Percentiles rank a stretch among this genome's conserved stretches.
phyloP scores from a whole-genome alignment of 2,888 invertebrate species.

The Villa cingulata region DNA sequence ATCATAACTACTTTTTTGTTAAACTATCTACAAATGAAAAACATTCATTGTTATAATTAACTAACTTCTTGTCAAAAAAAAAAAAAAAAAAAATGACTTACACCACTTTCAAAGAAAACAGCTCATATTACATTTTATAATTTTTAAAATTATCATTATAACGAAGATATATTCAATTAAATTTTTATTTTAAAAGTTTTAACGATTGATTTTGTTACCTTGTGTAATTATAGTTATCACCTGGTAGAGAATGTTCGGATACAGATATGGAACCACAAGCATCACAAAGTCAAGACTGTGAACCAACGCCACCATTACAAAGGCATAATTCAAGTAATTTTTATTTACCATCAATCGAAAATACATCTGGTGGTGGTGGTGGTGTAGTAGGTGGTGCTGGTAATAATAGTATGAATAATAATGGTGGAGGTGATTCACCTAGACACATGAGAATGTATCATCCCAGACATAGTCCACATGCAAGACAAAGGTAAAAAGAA shows the following conservation, averaged over 20 bases:
- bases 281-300: constrained; percentile 84
- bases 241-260: constrained; percentile 68
- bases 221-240: constrained; percentile 67
- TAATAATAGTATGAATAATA: constrained; percentile 21
- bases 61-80: no score
- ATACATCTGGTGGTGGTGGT: constrained; percentile 16
- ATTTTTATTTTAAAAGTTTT: no score
- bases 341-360: constrained; percentile 58
- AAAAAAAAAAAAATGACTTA: no score
- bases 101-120: no score
- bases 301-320: constrained; percentile 78
- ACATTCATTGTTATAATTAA: no score
- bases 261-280: constrained; percentile 80
- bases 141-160: no score
- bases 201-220: no score
- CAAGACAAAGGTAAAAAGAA: constrained; percentile 48
- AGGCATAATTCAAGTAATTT: constrained; percentile 78
- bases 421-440: constrained; percentile 38
- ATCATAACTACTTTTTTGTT: no score
- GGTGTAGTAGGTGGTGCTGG: no score
- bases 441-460: constrained; percentile 37
- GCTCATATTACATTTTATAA: no score
- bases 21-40: no score
- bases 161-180: no score
- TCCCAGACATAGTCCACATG: constrained; percentile 64